These are phyloP conservation scores for Bathynomus jamesi DNA, from an alignment of 1,140 invertebrate genomes.

Conservation along the genomic window DNA sequence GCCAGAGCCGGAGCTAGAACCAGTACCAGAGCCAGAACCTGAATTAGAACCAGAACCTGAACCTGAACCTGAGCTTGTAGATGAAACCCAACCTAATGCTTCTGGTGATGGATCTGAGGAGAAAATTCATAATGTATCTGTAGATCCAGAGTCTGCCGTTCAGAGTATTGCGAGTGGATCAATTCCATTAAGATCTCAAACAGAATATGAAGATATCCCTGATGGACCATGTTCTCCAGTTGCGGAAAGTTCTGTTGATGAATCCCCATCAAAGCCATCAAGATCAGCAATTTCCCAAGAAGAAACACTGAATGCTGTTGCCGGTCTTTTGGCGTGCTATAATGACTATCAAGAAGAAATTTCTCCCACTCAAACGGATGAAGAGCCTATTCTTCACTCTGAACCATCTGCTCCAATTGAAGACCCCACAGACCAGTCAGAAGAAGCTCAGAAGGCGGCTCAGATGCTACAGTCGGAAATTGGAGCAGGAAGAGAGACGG, in stretches of 20 bases:
- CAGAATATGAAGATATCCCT: slow-evolving; percentile 22
- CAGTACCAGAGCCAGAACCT: no score
- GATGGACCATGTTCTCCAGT: slow-evolving; percentile 17
- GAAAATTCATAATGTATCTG: background rate
- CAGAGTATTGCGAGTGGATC: background rate
- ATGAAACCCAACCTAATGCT: no score
- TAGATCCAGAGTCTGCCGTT: background rate
- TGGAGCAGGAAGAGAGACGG: slow-evolving; percentile 26
- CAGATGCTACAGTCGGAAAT: slow-evolving; percentile 38
- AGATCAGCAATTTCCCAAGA: slow-evolving; percentile 79
- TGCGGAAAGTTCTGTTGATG: slow-evolving; percentile 29
- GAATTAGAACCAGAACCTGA: no score
- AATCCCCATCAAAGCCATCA: slow-evolving; percentile 45
- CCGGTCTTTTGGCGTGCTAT: slow-evolving; percentile 55
- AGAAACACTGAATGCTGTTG: slow-evolving; percentile 84
- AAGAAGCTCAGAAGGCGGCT: slow-evolving; percentile 47
- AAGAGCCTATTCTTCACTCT: slow-evolving; percentile 35
- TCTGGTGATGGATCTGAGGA: background rate
- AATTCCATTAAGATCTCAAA: slow-evolving; percentile 11
- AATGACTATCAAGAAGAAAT: slow-evolving; percentile 30
- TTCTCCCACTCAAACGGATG: slow-evolving; percentile 7
- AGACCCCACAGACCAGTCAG: slow-evolving; percentile 44
- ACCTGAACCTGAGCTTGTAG: no score
- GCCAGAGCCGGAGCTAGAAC: no score
- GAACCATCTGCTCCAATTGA: slow-evolving; percentile 56